These are phyloP conservation scores for Ypsolopha scabrella DNA, from an alignment of 2,888 invertebrate genomes.

Conservation along the genomic window DNA sequence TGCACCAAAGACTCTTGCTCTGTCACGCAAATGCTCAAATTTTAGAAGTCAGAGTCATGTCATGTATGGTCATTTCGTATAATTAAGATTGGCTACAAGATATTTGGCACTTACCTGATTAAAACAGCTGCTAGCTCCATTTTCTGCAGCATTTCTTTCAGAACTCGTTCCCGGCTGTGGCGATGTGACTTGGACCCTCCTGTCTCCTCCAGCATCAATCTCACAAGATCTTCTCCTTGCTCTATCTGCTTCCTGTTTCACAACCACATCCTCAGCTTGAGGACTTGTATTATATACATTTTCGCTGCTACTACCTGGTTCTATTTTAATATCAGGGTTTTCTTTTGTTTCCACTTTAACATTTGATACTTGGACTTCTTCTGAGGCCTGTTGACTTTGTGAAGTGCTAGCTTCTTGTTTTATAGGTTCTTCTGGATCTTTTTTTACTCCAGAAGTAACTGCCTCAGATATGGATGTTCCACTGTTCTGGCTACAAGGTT, in stretches of 20 bases:
- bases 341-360: background rate
- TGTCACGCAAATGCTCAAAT: no score
- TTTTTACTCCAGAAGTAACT: conserved; percentile 30
- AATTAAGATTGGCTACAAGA: no score
- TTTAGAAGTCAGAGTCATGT: no score
- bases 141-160: conserved; percentile 17
- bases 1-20: no score
- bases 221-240: background rate
- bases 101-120: conserved; percentile 20
- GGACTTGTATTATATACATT: background rate
- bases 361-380: background rate
- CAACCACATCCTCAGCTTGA: background rate
- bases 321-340: background rate
- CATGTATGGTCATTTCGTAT: no score
- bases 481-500: conserved; percentile 18
- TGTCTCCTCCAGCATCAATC: background rate
- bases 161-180: conserved; percentile 55
- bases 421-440: conserved; percentile 34
- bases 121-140: conserved; percentile 12
- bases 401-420: conserved; percentile 30
- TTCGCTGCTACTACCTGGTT: background rate
- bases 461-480: conserved; percentile 10
- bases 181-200: conserved; percentile 14
- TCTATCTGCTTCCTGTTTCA: background rate
- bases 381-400: background rate